These are phyloP conservation scores for Hypotaenidia okinawae DNA, from an alignment of 2,797 vertebrate genomes.

Conservation along the genomic window DNA sequence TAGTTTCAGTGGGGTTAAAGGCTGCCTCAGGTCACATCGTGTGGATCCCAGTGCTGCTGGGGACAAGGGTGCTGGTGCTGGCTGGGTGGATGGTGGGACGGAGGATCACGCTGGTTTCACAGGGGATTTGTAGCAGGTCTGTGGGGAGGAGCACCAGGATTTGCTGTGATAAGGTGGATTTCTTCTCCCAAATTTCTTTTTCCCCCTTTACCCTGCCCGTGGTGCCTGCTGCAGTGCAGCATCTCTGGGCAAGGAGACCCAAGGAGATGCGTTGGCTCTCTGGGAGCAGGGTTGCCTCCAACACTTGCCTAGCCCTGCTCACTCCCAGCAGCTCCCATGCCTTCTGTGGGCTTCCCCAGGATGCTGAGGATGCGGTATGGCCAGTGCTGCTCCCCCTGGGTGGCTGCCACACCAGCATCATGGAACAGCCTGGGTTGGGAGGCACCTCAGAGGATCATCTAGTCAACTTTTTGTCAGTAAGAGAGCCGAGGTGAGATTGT, in stretches of 20 bases:
- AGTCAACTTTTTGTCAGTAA: not conserved
- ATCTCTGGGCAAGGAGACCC: not conserved
- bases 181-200: not conserved
- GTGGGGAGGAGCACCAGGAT: rapidly evolving
- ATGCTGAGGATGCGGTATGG: not conserved
- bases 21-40: not conserved
- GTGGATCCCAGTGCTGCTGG: not conserved
- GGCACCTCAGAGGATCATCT: not conserved
- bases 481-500: not conserved
- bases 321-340: not conserved
- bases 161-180: not conserved
- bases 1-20: not conserved
- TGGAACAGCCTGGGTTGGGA: too few species aligned
- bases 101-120: not conserved
- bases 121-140: not conserved
- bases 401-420: not conserved
- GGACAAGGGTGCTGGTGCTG: not conserved
- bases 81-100: not conserved
- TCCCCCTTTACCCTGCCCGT: not conserved
- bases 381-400: not conserved
- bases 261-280: not conserved
- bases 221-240: not conserved
- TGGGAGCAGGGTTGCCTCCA: not conserved
- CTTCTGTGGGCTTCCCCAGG: not conserved
- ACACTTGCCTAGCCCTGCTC: not conserved